Percentiles rank a stretch among this genome's conserved stretches.
Conservation (phyloP, 2,888 invertebrate genomes). For the Elysia crispata region DNA sequence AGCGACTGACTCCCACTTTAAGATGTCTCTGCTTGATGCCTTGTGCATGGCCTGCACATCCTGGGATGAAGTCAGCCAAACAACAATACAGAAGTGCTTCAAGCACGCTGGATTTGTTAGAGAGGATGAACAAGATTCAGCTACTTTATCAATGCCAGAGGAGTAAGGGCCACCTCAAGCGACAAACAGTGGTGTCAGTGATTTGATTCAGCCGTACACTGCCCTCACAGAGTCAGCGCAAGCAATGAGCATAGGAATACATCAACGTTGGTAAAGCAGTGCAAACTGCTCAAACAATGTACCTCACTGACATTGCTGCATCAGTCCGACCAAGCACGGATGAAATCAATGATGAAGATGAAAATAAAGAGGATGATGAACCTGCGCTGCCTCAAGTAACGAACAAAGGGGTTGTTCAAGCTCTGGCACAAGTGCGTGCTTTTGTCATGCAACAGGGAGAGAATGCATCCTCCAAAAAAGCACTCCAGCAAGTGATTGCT, state of each 20-base stretch:
- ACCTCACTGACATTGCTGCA: neutral
- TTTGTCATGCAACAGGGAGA: neutral
- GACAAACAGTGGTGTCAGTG: neutral
- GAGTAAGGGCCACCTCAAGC: neutral
- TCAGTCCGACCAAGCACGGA: neutral
- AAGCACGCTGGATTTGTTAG: slow-evolving; percentile 12
- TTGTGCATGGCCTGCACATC: neutral
- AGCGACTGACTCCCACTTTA: slow-evolving; percentile 26
- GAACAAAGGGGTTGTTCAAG: neutral
- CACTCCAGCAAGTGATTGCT: too few species aligned
- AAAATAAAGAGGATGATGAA: neutral
- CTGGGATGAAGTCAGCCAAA: slow-evolving; percentile 17
- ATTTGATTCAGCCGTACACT: neutral
- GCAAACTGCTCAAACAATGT: neutral
- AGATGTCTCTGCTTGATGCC: slow-evolving; percentile 21
- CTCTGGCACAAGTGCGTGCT: neutral
- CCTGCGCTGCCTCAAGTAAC: neutral
- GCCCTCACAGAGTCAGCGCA: neutral
- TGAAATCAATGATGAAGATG: neutral
- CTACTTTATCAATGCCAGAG: neutral
- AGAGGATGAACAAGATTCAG: too few species aligned
- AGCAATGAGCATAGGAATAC: neutral
- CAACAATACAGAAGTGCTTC: slow-evolving; percentile 11
- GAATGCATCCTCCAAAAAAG: neutral
- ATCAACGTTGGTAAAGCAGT: neutral